A percentile compares a stretch with the other conserved stretches of the same genome.
These are phyloP conservation scores for Strigops habroptila DNA, from an alignment of 2,113 vertebrate genomes.

Conservation along the genomic window DNA sequence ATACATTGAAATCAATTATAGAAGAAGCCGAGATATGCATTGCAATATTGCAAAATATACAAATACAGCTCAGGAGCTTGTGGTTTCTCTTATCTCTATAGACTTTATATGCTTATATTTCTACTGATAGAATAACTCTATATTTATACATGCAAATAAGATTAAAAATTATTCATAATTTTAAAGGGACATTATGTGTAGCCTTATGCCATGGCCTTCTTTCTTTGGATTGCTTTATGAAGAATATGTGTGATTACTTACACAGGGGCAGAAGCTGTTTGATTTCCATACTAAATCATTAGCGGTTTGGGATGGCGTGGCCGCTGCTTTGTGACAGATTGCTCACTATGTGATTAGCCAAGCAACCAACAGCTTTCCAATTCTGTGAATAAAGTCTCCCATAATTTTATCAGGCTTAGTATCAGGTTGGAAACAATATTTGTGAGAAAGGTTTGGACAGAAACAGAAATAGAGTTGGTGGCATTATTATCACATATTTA, in stretches of 20 bases:
- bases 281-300: neutral
- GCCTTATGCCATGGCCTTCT: neutral
- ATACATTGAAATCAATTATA: neutral
- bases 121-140: neutral
- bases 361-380: neutral
- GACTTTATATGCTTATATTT: neutral
- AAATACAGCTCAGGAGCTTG: neutral
- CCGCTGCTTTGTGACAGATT: neutral
- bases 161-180: neutral
- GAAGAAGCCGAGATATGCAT: neutral
- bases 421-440: neutral
- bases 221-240: neutral
- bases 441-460: neutral
- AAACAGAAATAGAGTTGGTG: neutral
- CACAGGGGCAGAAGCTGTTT: neutral
- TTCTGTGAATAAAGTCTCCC: neutral
- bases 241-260: neutral
- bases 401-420: neutral
- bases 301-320: neutral
- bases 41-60: constrained; percentile 16
- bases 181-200: neutral
- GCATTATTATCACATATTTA: neutral
- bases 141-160: neutral
- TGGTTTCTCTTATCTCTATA: neutral
- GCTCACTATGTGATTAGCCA: neutral